Percentiles rank a stretch among this genome's conserved stretches.
These are phyloP conservation scores for Cynaeus angustus DNA, from an alignment of 2,888 invertebrate species.

Conservation along the genomic window DNA sequence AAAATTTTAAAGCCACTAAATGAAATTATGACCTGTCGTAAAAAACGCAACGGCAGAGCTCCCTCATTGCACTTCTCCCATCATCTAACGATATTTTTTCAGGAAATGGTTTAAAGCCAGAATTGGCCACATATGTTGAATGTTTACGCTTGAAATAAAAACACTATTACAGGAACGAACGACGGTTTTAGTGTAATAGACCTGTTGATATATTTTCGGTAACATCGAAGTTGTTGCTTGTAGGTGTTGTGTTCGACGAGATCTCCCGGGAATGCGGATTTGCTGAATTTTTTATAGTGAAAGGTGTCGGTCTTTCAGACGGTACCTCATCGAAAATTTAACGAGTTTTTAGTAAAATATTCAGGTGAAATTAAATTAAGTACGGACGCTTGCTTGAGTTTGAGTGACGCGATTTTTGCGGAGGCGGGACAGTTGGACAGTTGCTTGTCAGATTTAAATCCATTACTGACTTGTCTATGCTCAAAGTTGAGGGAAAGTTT, in stretches of 20 bases:
- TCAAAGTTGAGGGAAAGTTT: slow-evolving; percentile 1
- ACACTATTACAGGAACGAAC: slow-evolving; percentile 25
- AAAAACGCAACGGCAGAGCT: slow-evolving; percentile 10
- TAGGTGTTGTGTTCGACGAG: slow-evolving; percentile 40
- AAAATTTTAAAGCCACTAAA: slow-evolving; percentile 19
- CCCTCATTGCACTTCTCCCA: background rate
- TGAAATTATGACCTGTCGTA: slow-evolving; percentile 15
- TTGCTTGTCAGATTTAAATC: slow-evolving; percentile 10
- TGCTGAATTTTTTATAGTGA: slow-evolving; percentile 26
- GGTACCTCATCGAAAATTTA: slow-evolving; percentile 32
- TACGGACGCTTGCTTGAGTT: slow-evolving; percentile 4
- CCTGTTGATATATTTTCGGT: slow-evolving; percentile 43
- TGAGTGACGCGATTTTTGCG: slow-evolving; percentile 31
- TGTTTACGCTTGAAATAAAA: slow-evolving; percentile 26
- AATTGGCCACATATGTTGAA: slow-evolving; percentile 23
- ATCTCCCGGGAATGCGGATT: slow-evolving; percentile 32
- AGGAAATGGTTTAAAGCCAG: slow-evolving; percentile 13
- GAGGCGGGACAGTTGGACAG: slow-evolving; percentile 12
- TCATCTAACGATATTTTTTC: slow-evolving; percentile 4
- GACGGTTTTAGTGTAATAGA: slow-evolving; percentile 40
- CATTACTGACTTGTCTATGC: background rate
- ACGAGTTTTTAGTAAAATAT: slow-evolving; percentile 29
- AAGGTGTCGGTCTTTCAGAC: slow-evolving; percentile 34
- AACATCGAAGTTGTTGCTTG: slow-evolving; percentile 30
- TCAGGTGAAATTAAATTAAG: slow-evolving; percentile 24